Conservation (phyloP, 2,113 vertebrate species). For the Peromyscus maniculatus region DNA sequence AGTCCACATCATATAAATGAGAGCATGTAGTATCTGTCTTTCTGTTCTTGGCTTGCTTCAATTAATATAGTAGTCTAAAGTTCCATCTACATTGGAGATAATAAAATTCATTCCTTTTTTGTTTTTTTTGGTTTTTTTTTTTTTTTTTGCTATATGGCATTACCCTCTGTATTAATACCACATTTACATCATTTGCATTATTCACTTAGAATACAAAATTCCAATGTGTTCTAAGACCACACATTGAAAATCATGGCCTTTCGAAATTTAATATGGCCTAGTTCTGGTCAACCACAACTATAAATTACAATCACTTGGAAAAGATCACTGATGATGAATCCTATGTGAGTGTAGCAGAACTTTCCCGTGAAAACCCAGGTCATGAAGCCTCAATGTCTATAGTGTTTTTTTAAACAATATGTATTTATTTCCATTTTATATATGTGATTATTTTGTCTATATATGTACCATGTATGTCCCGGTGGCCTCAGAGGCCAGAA, state of each 20-base stretch:
- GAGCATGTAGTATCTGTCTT: background rate
- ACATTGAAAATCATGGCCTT: background rate
- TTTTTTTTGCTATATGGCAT: background rate
- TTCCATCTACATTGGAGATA: background rate
- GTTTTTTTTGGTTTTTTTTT: background rate
- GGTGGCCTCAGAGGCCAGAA: background rate
- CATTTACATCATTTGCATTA: background rate
- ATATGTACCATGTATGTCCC: background rate
- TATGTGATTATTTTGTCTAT: background rate
- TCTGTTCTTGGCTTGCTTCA: background rate
- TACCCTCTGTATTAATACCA: too few relatives aligned
- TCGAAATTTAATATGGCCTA: background rate
- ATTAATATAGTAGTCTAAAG: background rate
- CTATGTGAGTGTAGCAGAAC: background rate
- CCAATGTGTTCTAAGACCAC: background rate
- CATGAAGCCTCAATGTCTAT: background rate
- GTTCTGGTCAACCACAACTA: background rate
- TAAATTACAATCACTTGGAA: background rate
- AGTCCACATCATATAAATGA: background rate
- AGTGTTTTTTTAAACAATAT: background rate
- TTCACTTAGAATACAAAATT: background rate
- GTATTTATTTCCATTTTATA: background rate
- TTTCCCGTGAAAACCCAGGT: background rate
- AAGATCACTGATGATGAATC: background rate
- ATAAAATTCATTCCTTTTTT: background rate